phyloP scores from a whole-genome alignment of 2,113 vertebrate genomes.

The Tragelaphus imberbis region DNA sequence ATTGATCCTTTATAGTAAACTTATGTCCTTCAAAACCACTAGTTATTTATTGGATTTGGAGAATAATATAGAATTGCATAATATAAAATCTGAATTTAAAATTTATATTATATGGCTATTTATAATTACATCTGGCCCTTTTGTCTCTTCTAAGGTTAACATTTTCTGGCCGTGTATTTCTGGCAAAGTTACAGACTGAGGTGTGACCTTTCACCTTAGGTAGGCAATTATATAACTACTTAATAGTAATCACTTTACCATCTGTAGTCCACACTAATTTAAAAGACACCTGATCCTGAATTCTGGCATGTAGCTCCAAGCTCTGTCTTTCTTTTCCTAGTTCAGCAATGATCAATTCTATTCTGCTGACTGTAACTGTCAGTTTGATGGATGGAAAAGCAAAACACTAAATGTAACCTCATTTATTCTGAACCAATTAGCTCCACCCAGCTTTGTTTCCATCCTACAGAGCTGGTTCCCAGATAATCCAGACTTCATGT shows the following conservation, averaged over 20 bases:
- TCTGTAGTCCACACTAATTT: not conserved
- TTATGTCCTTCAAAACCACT: not conserved
- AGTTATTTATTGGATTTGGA: not conserved
- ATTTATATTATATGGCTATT: not conserved
- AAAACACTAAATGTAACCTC: not conserved
- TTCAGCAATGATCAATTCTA: not conserved
- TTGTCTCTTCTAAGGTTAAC: not conserved
- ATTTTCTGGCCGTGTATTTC: conserved; percentile 7
- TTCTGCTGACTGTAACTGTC: not conserved
- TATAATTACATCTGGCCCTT: not conserved
- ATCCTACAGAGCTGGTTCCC: not conserved
- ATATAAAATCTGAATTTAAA: not conserved
- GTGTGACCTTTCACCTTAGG: conserved; percentile 19
- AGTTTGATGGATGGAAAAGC: not conserved
- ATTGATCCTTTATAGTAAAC: not conserved
- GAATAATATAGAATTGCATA: not conserved
- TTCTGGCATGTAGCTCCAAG: not conserved
- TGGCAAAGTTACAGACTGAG: not conserved
- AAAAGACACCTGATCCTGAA: not conserved
- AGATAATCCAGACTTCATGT: not conserved
- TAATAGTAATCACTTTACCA: conserved; percentile 23
- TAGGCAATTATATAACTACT: not conserved
- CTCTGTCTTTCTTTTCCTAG: not conserved
- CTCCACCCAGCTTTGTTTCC: not conserved
- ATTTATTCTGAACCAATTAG: not conserved